Evolutionary conservation across 2,888 invertebrate genomes (phyloP).

Genomic region (Oligia fasciuncula): DNA sequence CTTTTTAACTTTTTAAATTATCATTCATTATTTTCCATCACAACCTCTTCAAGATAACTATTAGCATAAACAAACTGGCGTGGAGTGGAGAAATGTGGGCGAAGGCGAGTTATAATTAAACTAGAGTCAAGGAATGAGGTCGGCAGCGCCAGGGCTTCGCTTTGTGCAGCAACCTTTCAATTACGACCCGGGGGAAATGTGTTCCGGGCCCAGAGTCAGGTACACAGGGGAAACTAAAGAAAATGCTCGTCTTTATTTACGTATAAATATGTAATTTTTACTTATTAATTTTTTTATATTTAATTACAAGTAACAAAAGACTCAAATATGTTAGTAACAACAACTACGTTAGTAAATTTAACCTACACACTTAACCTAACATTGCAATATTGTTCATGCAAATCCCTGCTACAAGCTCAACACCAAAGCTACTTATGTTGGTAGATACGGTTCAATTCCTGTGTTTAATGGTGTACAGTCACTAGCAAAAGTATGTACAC

Average conservation of each 20-base stretch:
- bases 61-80: conserved; percentile 51
- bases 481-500: too few species aligned
- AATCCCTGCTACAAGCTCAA: too few species aligned
- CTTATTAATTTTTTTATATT: background rate
- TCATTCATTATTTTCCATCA: background rate
- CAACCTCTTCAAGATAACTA: conserved; percentile 46
- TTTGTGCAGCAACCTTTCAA: conserved; percentile 69
- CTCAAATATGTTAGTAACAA: too few species aligned
- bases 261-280: conserved; percentile 6
- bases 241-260: conserved; percentile 46
- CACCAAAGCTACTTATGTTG: background rate
- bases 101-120: conserved; percentile 77
- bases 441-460: background rate
- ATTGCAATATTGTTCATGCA: too few species aligned
- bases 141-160: conserved; percentile 69
- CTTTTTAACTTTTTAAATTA: background rate
- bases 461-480: background rate
- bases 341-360: too few species aligned
- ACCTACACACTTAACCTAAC: too few species aligned
- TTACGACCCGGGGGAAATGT: conserved; percentile 64
- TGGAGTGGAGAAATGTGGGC: conserved; percentile 66
- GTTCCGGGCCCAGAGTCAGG: conserved; percentile 33
- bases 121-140: conserved; percentile 76
- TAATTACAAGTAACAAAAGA: too few species aligned
- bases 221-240: conserved; percentile 42